Evolutionary conservation across 2,113 vertebrate species (phyloP).

Genomic region (Apodemus speciosus): DNA sequence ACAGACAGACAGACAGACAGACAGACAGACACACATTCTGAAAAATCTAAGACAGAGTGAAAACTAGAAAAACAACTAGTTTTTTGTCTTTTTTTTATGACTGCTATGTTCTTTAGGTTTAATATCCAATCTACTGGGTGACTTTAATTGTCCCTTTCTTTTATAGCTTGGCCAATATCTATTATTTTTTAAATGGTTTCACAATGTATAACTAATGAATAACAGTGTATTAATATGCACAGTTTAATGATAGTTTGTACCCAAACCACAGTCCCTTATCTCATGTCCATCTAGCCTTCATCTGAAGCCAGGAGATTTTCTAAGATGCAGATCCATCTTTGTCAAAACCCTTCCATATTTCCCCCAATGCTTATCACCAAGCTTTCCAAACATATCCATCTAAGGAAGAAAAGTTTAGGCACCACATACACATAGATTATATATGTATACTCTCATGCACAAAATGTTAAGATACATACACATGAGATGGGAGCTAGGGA

Average conservation of each 20-base stretch:
- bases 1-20: background rate
- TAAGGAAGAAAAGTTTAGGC: constrained; percentile 29
- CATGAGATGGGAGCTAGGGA: background rate
- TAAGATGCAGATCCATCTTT: constrained; percentile 28
- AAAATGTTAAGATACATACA: constrained; percentile 25
- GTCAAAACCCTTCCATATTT: background rate
- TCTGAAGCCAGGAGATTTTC: constrained; percentile 29
- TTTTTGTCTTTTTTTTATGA: background rate
- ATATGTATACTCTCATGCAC: background rate
- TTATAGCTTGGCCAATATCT: background rate
- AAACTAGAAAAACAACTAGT: background rate
- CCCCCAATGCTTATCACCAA: background rate
- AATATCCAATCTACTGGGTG: background rate
- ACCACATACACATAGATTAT: background rate
- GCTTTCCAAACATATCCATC: background rate
- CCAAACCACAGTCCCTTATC: constrained; percentile 32
- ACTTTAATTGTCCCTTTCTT: background rate
- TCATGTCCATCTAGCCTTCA: background rate
- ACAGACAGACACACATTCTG: background rate
- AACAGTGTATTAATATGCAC: background rate
- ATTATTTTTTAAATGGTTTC: background rate
- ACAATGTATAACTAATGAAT: background rate
- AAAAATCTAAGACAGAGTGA: background rate
- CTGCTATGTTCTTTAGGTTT: background rate
- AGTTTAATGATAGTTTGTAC: background rate